Evolutionary conservation across 30 jellyfish, hydroid and myxozoan species (phyloP).

Genomic region (Hydra vulgaris): DNA sequence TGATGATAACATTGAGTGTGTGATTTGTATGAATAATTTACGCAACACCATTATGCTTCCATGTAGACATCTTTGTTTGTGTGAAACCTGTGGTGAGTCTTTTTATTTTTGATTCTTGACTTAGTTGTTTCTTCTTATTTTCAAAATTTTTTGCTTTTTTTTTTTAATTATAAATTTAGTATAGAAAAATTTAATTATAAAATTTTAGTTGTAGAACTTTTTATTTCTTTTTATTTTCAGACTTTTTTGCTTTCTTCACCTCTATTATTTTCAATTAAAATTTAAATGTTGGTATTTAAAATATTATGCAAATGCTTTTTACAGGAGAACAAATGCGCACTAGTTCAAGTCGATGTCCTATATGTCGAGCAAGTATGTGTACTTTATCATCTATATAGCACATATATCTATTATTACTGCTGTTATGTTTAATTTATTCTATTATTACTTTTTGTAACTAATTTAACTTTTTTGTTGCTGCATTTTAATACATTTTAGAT

Average conservation of each 20-base stretch:
- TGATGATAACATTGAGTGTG: slow-evolving; percentile 87
- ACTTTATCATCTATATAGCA: background rate
- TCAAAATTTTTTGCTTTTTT: background rate
- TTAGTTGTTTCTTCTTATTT: background rate
- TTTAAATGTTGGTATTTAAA: background rate
- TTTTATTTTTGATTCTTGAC: background rate
- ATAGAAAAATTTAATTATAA: too few relatives aligned
- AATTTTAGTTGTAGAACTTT: background rate
- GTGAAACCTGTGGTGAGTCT: slow-evolving; percentile 84
- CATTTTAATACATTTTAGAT: slow-evolving; percentile 36
- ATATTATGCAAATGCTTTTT: too few relatives aligned
- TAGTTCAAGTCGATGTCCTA: slow-evolving; percentile 93
- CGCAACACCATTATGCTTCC: slow-evolving; percentile 92
- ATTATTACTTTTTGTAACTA: background rate
- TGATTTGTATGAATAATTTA: slow-evolving; percentile 86
- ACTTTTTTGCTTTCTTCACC: background rate
- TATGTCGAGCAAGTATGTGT: slow-evolving; percentile 90
- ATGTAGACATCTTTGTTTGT: slow-evolving; percentile 94
- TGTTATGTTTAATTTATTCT: background rate
- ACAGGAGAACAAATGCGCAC: slow-evolving; percentile 76
- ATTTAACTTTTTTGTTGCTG: background rate
- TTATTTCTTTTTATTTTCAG: background rate
- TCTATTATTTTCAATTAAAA: background rate
- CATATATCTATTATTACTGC: background rate
- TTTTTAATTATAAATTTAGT: too few relatives aligned